Evolutionary conservation across 2,888 invertebrate genomes (phyloP), one percentile per base, ranked within the genome.

Genomic region (Dysmachus trigonus): DNA sequence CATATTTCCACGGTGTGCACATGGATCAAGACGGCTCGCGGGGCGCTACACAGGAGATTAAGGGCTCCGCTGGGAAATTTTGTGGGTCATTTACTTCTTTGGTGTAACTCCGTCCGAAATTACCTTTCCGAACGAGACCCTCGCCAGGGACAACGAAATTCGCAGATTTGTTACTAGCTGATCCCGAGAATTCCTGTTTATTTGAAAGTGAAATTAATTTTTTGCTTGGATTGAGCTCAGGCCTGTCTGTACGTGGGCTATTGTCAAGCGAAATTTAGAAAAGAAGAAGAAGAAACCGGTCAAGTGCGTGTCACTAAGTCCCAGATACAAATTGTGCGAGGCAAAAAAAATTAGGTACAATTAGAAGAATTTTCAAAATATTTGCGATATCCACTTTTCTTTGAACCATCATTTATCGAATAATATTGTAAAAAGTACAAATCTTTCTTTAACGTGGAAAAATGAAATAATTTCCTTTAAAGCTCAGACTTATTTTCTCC

Each of bases 1-100:
- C 62, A 81, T 81, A 31, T 53, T 47, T 33, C 47, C 38, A 72
- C 41, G n/a, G 35, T 41, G 41, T 72, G 35, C 35, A 83, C 83
- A 31, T 38, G 53, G 7, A 38, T 15, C 38, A 22, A 10, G 62
- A 62, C 22, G 62, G 31, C 27, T 30, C 38, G 27, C 38, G 27
- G 27, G 33, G 8, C 33, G 72, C 22, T 41, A 38, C 72, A 41
- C 35, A 72, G 38, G 41, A 83, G 83, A 83, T 83, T 83, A 83
- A 83, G 35, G 72, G 30, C 83, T 72, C 83, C 83, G 47, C 27
- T 83, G 83, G 83, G 83, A 83, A 83, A 83, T 83, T 83, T 83
- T 83, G 62, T 72, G 83, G 83, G 83, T 72, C 83, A 83, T 83
- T 83, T 83, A 83, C 27, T 83, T 83, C 83, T 83, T 83, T 83